Evolutionary conservation across 2,113 vertebrate genomes (phyloP), one percentile per base, ranked within the genome.

Genomic region (Bubo bubo): DNA sequence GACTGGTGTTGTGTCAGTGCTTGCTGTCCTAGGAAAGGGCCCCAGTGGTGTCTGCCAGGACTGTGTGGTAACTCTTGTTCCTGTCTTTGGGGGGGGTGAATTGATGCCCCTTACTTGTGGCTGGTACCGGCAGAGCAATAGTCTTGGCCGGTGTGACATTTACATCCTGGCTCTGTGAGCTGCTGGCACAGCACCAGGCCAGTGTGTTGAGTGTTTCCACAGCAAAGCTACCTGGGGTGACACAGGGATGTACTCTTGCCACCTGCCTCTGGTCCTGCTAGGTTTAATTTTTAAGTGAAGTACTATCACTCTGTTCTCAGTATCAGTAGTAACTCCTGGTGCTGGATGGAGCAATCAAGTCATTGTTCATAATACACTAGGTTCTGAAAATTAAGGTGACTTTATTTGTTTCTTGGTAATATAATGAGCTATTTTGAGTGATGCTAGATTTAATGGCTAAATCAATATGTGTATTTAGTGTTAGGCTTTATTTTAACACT

Each of bases 381-480:
- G 77, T 93, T 93, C 94, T 92, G 82, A 94, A 95, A 96, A 97
- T 84, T 92, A 86, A 94, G 90, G 95, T 96, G 96, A 97, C 96
- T 97, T 94, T 77, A 88, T 94, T 97, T 97, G 97, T 98, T 96
- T 76, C 94, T 95, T 45, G 32, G 96, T 77, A 86, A 95, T 96
- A 79, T 97, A 97, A 97, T 96, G 97, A 96, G 92, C 89, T 97
- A 88, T 98, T 98, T 98, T 98, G 98, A 97, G 96, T 96, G 97
- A 97, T 97, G 95, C 85, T 96, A 93, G 92, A 94, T 98, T 96
- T 98, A 98, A 97, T 98, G 97, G 96, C 91, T 98, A 98, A 98
- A 98, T 98, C 98, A 97, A 98, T 98, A 96, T 85, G 93, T 97
- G 97, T 98, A 92, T 98, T 98, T 98, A 98, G 97, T 52, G 66